Conservation (phyloP, 2,888 invertebrate species). For the Hirtodrosophila histrioides region DNA sequence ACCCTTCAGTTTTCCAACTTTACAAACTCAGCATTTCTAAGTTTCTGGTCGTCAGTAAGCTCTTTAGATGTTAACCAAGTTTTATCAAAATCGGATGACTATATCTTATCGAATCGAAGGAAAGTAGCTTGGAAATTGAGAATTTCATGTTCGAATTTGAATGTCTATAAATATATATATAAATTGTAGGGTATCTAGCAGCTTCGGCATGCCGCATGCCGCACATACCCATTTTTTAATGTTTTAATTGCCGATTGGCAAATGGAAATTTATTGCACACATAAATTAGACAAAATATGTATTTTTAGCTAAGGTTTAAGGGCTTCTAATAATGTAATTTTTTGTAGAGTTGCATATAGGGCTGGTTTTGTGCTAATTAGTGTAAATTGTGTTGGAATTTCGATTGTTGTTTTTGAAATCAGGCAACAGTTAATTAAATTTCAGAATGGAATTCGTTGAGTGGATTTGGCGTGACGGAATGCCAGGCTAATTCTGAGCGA, state of each 20-base stretch:
- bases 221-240: not conserved
- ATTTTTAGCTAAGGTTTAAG: not conserved
- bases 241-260: conserved; percentile 29
- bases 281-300: conserved; percentile 26
- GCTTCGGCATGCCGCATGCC: too few species aligned
- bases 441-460: not conserved
- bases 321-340: not conserved
- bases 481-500: not conserved
- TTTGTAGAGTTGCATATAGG: conserved; percentile 1
- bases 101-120: too few species aligned
- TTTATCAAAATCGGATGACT: too few species aligned
- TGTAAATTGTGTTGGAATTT: conserved; percentile 35
- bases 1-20: too few species aligned
- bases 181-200: too few species aligned
- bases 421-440: conserved; percentile 26
- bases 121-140: too few species aligned
- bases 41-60: too few species aligned
- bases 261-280: conserved; percentile 28
- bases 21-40: too few species aligned
- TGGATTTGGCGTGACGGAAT: conserved; percentile 7
- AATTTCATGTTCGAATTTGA: too few species aligned
- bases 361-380: conserved; percentile 50
- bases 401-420: conserved; percentile 2
- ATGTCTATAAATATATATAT: too few species aligned
- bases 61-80: too few species aligned